These are phyloP conservation scores for Bugula neritina DNA, from an alignment of 2,888 invertebrate species.

Conservation along the genomic window DNA sequence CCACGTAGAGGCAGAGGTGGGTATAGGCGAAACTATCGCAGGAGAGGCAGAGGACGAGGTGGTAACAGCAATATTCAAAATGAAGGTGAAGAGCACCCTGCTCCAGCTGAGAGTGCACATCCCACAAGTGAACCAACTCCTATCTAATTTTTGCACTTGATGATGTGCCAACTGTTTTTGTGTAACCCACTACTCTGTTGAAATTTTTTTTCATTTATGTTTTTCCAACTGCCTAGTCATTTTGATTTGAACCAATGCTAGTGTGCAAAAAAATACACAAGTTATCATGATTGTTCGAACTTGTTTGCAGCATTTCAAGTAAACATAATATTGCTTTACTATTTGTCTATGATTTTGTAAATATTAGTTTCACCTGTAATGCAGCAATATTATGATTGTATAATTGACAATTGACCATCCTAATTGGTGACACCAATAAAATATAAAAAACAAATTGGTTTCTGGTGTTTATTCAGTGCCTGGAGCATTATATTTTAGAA, in stretches of 20 bases:
- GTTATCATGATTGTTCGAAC: background rate
- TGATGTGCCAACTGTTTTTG: background rate
- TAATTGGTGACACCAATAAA: too few species aligned
- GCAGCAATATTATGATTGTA: too few species aligned
- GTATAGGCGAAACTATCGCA: background rate
- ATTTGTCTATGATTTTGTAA: too few species aligned
- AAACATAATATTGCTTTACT: background rate
- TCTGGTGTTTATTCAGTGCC: too few species aligned
- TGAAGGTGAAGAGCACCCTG: background rate
- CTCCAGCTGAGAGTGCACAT: background rate
- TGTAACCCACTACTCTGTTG: background rate
- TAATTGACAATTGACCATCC: too few species aligned
- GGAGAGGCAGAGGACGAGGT: constrained; percentile 20
- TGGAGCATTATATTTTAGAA: too few species aligned
- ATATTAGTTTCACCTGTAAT: too few species aligned
- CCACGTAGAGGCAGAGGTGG: constrained; percentile 1
- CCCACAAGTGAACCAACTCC: background rate
- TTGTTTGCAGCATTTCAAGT: background rate
- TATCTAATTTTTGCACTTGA: background rate
- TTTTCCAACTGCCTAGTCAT: too few species aligned
- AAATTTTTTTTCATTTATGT: too few species aligned
- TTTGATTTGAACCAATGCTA: too few species aligned
- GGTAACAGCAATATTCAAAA: background rate
- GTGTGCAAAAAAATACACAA: too few species aligned
- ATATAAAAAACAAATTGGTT: too few species aligned